These are phyloP conservation scores for Physeter macrocephalus DNA, from an alignment of 2,113 vertebrate genomes.

Conservation along the genomic window DNA sequence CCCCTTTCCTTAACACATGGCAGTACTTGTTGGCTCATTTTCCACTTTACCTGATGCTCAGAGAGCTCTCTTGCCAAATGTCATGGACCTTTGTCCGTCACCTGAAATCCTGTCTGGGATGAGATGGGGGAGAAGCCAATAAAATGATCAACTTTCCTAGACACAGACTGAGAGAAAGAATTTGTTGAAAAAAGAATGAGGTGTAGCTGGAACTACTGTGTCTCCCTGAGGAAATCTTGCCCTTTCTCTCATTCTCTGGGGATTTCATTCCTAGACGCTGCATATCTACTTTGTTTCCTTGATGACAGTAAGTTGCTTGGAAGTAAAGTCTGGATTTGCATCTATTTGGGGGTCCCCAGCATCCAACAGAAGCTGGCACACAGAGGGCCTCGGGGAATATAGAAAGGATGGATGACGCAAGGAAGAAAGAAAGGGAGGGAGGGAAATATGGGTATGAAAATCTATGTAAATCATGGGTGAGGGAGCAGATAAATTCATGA, in stretches of 20 bases:
- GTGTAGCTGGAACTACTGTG: background rate
- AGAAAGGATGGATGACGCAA: background rate
- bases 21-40: background rate
- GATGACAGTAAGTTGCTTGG: accelerated
- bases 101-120: background rate
- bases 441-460: background rate
- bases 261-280: too few species aligned
- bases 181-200: background rate
- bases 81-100: background rate
- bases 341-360: background rate
- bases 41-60: background rate
- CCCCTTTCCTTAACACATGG: background rate
- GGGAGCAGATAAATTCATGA: background rate
- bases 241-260: background rate
- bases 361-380: too few species aligned
- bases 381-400: background rate
- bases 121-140: background rate
- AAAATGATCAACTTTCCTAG: background rate
- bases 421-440: background rate
- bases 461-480: too few species aligned
- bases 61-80: background rate
- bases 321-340: background rate
- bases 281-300: background rate
- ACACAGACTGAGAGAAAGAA: background rate
- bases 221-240: too few species aligned